Conservation (phyloP, 2,888 invertebrate genomes). For the Sthenelais limicola region DNA sequence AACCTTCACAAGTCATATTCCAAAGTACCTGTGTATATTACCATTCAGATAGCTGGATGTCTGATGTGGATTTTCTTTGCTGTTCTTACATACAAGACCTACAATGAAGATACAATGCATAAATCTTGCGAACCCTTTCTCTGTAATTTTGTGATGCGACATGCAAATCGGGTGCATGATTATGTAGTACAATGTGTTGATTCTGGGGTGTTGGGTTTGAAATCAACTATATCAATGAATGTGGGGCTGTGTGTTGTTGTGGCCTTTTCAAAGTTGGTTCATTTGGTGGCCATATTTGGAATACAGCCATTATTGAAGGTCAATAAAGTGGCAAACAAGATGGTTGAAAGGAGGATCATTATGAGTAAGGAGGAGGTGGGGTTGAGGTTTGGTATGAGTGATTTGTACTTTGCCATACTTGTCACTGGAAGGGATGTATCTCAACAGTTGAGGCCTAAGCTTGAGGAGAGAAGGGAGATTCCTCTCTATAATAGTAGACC, state of each 20-base stretch:
- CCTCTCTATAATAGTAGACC: background rate
- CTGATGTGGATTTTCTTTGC: slow-evolving; percentile 6
- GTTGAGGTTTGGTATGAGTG: slow-evolving; percentile 8
- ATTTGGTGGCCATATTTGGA: slow-evolving; percentile 12
- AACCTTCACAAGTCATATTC: slow-evolving; percentile 10
- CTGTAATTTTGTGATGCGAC: slow-evolving; percentile 3
- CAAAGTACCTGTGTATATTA: slow-evolving; percentile 1
- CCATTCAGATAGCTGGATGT: slow-evolving; percentile 9
- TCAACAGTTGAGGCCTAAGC: background rate
- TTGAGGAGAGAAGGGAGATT: background rate
- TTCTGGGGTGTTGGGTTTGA: slow-evolving; percentile 5
- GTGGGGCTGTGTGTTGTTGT: slow-evolving; percentile 30
- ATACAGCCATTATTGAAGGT: slow-evolving; percentile 21
- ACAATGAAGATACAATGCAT: background rate
- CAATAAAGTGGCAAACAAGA: slow-evolving; percentile 7
- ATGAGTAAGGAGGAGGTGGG: background rate
- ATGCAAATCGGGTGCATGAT: background rate
- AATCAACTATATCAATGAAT: slow-evolving; percentile 8
- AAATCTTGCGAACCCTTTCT: background rate
- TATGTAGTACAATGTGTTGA: slow-evolving; percentile 22
- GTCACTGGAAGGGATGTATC: slow-evolving; percentile 15
- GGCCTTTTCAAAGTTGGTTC: slow-evolving; percentile 21
- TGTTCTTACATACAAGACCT: slow-evolving; percentile 8
- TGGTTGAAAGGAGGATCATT: slow-evolving; percentile 22
- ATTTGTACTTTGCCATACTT: slow-evolving; percentile 29